Conservation (phyloP, 2,888 invertebrate species). For the Melinopterus prodromus region DNA sequence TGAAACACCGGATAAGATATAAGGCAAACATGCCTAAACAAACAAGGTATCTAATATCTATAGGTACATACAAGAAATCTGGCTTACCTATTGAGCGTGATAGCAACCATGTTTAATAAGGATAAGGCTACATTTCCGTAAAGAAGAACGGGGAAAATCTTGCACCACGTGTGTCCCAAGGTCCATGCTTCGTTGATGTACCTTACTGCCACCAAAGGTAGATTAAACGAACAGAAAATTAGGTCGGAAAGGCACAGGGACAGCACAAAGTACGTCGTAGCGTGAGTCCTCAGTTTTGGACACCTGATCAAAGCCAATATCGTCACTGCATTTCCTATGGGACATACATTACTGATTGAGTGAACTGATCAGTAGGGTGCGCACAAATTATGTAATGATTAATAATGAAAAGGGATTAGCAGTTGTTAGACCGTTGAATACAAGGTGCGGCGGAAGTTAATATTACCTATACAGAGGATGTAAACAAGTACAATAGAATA, state of each 20-base stretch:
- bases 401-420: background rate
- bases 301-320: slow-evolving; percentile 80
- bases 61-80: background rate
- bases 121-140: slow-evolving; percentile 91
- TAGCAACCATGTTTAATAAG: slow-evolving; percentile 87
- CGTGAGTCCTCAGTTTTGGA: slow-evolving; percentile 81
- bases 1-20: background rate
- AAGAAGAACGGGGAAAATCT: slow-evolving; percentile 87
- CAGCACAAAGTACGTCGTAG: slow-evolving; percentile 88
- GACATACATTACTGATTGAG: slow-evolving; percentile 31
- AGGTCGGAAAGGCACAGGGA: slow-evolving; percentile 87
- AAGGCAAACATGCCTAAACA: slow-evolving; percentile 6
- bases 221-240: slow-evolving; percentile 83
- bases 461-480: slow-evolving; percentile 11
- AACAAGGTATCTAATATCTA: background rate
- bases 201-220: slow-evolving; percentile 84
- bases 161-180: slow-evolving; percentile 78
- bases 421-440: background rate
- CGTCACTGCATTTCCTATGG: slow-evolving; percentile 83
- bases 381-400: background rate
- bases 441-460: background rate
- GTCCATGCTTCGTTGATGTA: slow-evolving; percentile 85
- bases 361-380: background rate
- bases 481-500: background rate
- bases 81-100: slow-evolving; percentile 83